Percentiles rank a stretch among this genome's conserved stretches.
Conservation (phyloP, 2,797 vertebrate species). For the Cygnus olor region DNA sequence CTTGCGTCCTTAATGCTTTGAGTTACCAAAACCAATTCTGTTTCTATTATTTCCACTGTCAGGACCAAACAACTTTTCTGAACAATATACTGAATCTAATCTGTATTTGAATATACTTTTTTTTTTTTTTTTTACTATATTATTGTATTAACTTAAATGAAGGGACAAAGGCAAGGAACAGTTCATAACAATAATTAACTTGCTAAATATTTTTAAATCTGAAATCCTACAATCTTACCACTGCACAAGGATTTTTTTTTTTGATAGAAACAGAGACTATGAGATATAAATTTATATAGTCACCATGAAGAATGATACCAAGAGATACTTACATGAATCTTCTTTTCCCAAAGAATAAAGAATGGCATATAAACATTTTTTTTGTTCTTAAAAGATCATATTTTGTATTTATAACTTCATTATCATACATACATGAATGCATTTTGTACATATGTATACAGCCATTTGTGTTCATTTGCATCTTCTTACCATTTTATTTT, state of each 20-base stretch:
- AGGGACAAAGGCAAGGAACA: not conserved
- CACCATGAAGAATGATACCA: not conserved
- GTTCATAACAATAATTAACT: not conserved
- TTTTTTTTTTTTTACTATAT: not conserved
- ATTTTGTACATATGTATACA: not conserved
- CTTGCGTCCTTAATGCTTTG: not conserved
- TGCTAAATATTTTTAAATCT: not conserved
- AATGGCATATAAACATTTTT: not conserved
- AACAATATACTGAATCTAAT: not conserved
- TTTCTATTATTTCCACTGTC: not conserved
- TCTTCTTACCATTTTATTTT: not conserved
- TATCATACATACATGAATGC: not conserved
- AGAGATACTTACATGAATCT: not conserved
- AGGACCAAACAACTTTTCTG: not conserved
- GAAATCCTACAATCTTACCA: not conserved
- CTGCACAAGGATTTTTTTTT: fast-evolving
- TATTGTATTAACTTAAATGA: not conserved
- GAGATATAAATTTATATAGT: not conserved
- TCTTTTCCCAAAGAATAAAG: not conserved
- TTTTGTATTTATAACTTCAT: not conserved
- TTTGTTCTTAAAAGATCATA: not conserved
- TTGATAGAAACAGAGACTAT: not conserved
- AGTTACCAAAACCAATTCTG: not conserved
- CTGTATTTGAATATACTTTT: not conserved
- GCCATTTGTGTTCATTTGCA: not conserved